Evolutionary conservation across 30 jellyfish, hydroid and myxozoan species (phyloP), one percentile per base, ranked within the genome.

Genomic region (Aurelia aurita): DNA sequence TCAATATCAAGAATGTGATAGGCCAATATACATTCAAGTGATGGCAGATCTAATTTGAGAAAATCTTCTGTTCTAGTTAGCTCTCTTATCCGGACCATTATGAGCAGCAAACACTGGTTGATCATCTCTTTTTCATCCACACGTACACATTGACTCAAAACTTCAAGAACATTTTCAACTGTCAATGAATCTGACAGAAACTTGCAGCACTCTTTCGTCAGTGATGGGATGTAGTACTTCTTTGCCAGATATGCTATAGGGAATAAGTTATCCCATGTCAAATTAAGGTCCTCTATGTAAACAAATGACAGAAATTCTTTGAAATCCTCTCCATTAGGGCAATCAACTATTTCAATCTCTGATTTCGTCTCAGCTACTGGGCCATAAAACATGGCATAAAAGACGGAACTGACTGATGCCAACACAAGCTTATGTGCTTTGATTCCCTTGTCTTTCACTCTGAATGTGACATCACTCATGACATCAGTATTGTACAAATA

Each of bases 301-400:
- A 70, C 51, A 20, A 70, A 28, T 26, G 25, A 6, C 6, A 70
- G 69, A 21, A 70, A 43, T 32, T 34, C 82, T 3, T 31, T 15
- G 1, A 70, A 70, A 22, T 20, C 69, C 29, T 70, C 69, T 0
- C 69, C 39, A 1, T 20, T 45, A 15, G 23, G 66, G n/a, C 82
- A 70, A 70, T 70, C 82, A 15, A 43, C 20, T 15, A 70, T 70
- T 21, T 70, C 82, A 13, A 70, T 49, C 22, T 32, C 45, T n/a
- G 46, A 18, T 15, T 14, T 21, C 15, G 13, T 34, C 35, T 68
- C 58, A 18, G 82, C 65, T 63, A 70, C 46, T 5, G 82, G 82
- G 46, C 82, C 82, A 70, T 70, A 15, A 20, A 70, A 43, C 82
- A 70, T 70, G 29, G 82, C 82, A 12, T 70, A 2, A 21, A 70